Base-by-base conservation (phyloP, 2,888 invertebrate genomes). In the Noctua fimbriata region DNA sequence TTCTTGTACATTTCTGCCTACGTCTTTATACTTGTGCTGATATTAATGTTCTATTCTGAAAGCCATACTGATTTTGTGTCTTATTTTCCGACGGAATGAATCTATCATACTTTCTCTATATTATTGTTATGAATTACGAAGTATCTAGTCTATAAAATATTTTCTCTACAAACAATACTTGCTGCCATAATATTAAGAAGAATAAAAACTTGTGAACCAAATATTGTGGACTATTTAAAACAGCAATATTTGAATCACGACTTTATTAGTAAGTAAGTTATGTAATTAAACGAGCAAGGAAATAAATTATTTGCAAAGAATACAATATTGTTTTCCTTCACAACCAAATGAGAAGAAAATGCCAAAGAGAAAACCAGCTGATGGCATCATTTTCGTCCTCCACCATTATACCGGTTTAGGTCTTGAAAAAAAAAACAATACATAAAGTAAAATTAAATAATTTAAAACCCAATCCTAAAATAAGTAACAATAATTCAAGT, bases 241-340 rank as follows among this genome's bases (percentile, higher is more conserved):
- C 76, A 78, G 90, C 93, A 94, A 92, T 95, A 96, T 96, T 96
- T 94, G 94, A 94, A 94, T 93, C 96, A 96, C 96, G 96, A 97
- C 93, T 92, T 89, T 86, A 77, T 83, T 85, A 88, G 83, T 84
- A 84, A 63, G 85, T 88, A 87, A 89, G 79, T 75, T 16, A 75
- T 79, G 74, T 82, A 82, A 84, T 69, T 70, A 74, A 78, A 71
- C 58, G 72, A 78, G 76, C 73, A 83, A 83, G 76, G 77, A 89
- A 93, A 92, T 91, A 93, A 93, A 93, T 91, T 91, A 92, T 92
- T 92, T 88, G 83, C 83, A 83, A 86, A 72, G 82, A 3, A 82
- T 84, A 72, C 81, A 5, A 83, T 70, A 71, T 82, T 84, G 66
- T 87, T 89, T 91, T 88, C 86, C 84, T 90, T 84, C 58, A 81